Conservation (phyloP, 92 coral and sea anemone species). For the Paramuricea clavata region DNA sequence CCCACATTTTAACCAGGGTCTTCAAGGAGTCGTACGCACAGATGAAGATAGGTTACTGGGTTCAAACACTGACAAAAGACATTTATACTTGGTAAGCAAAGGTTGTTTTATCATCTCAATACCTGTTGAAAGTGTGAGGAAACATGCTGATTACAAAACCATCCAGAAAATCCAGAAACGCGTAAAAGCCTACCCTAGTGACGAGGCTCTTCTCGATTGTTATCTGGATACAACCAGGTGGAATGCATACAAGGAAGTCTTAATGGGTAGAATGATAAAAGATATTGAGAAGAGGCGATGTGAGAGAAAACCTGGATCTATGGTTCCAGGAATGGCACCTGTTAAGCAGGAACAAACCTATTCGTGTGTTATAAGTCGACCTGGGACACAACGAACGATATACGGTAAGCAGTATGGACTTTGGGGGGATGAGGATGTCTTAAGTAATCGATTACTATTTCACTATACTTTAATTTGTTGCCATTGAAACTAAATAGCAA, state of each 20-base stretch:
- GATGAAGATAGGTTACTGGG: background rate
- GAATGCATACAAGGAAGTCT: slow-evolving; percentile 86
- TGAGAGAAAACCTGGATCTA: slow-evolving; percentile 32
- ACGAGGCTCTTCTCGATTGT: slow-evolving; percentile 74
- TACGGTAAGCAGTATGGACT: slow-evolving; percentile 9
- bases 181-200: slow-evolving; percentile 77
- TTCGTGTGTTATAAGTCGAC: background rate
- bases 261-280: slow-evolving; percentile 17
- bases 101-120: slow-evolving; percentile 92
- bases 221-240: slow-evolving; percentile 87
- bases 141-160: slow-evolving; percentile 75
- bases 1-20: slow-evolving; percentile 29
- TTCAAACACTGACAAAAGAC: slow-evolving; percentile 45
- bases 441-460: no score
- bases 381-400: background rate
- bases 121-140: slow-evolving; percentile 74
- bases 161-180: slow-evolving; percentile 63
- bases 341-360: slow-evolving; percentile 82
- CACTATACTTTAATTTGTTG: no score
- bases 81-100: slow-evolving; percentile 77
- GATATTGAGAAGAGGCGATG: slow-evolving; percentile 15
- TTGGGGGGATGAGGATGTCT: no score
- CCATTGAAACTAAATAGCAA: no score
- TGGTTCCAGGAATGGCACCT: slow-evolving; percentile 85
- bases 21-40: slow-evolving; percentile 12